Base-by-base conservation (phyloP, 2,797 vertebrate genomes). In the Peromyscus eremicus region DNA sequence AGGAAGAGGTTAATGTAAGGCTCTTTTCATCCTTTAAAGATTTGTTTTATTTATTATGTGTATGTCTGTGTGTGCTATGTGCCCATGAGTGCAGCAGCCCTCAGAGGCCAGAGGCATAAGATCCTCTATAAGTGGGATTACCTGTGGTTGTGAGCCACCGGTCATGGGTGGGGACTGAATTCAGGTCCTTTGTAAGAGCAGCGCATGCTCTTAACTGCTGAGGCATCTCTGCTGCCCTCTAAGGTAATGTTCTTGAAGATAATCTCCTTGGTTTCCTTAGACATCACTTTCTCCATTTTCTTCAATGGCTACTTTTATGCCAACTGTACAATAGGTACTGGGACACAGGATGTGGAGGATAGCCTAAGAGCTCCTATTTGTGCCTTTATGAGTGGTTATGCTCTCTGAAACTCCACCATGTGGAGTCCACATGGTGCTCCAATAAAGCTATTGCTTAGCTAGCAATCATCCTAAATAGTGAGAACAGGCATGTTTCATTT, bases 351-450 rank as follows among this genome's bases (percentile, higher is more conserved):
- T 10, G 32, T 17, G 57, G 57, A 57, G 79, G 25, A 75, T 0
- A 11, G 14, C 62, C 46, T 7, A 4, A 27, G 6, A 16, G 29
- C 0, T 70, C 64, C 64, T 55, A 9, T 13, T 4, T 86, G 52
- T 43, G 60, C 14, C 34, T 81, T 49, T 8, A 1, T 23, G 27
- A 79, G n/a, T 34, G 27, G 46, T 8, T 29, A 5, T 0, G 4
- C 32, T 34, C 85, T 17, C 9, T 23, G n/a, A 46, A 37, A 49
- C n/a, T n/a, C n/a, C n/a, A n/a, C 11, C 34, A 32, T 16, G 13
- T 0, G 1, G 11, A 46, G 2, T 46, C 4, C 5, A 1, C 23
- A 49, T 12, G 12, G 2, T 25, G 23, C 17, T 91, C 73, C 32
- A 13, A 5, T 17, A 70, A 89, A 3, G 1, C 66, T 57, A 11